Percentiles rank a stretch among this genome's conserved stretches.
phyloP scores from a whole-genome alignment of 2,888 invertebrate species.

The Aquatica leii region DNA sequence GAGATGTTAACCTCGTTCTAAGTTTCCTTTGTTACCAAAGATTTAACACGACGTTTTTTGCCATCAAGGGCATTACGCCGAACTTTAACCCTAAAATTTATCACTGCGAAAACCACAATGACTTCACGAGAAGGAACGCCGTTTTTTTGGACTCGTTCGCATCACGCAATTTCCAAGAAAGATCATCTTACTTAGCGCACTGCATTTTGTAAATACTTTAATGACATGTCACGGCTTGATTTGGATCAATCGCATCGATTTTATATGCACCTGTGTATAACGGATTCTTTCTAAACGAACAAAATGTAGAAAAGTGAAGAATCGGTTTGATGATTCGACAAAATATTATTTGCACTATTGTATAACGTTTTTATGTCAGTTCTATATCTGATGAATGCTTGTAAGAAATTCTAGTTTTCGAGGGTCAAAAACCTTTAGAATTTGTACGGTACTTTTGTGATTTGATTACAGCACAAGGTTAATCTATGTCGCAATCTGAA shows the following conservation, averaged over 20 bases:
- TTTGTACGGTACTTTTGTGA: constrained; percentile 32
- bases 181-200: too few relatives aligned
- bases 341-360: constrained; percentile 11
- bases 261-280: constrained; percentile 9
- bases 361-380: constrained; percentile 19
- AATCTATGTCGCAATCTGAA: background rate
- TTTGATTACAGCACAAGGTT: constrained; percentile 23
- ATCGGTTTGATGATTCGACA: background rate
- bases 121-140: constrained; percentile 10
- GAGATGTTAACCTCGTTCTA: constrained; percentile 16
- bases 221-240: background rate
- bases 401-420: constrained; percentile 25
- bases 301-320: background rate
- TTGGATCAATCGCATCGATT: constrained; percentile 7
- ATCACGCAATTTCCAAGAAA: constrained; percentile 16
- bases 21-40: constrained; percentile 15
- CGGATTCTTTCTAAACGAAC: background rate
- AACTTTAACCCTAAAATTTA: constrained; percentile 18
- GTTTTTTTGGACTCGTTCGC: constrained; percentile 2
- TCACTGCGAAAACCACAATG: constrained; percentile 26
- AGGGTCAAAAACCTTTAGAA: constrained; percentile 30
- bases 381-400: constrained; percentile 5
- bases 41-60: too few relatives aligned
- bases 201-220: too few relatives aligned
- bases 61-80: constrained; percentile 1